Evolutionary conservation across 2,888 invertebrate genomes (phyloP).

Genomic region (Drosophila mulleri): DNA sequence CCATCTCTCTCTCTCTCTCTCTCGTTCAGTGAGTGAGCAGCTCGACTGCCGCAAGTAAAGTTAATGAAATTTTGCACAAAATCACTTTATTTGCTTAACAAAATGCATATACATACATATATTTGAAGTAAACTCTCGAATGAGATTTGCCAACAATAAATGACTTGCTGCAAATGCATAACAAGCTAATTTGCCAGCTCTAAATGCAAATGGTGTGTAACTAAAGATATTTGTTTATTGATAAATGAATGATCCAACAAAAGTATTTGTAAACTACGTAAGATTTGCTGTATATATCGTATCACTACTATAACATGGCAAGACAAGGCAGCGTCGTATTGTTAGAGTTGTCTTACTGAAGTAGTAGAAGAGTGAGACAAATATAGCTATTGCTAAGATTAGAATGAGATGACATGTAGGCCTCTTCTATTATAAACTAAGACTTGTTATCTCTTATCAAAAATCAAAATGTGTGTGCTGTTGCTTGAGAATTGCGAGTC

Average conservation of each 20-base stretch:
- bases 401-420: no score
- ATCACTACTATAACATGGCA: no score
- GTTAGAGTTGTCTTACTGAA: no score
- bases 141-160: not conserved
- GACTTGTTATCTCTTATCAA: no score
- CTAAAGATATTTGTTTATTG: not conserved
- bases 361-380: no score
- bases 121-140: not conserved
- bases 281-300: not conserved
- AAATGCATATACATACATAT: not conserved
- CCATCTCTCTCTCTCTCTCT: not conserved
- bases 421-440: no score
- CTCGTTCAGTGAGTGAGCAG: not conserved
- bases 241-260: not conserved
- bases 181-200: not conserved
- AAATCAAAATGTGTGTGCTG: no score
- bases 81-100: conserved; percentile 25
- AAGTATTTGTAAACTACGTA: not conserved
- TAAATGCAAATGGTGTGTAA: not conserved
- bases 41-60: conserved; percentile 9
- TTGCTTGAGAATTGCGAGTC: no score
- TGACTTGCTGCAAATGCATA: not conserved
- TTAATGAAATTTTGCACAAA: conserved; percentile 28
- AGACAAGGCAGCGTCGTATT: no score
- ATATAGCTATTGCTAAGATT: no score